Percentiles rank a stretch among this genome's conserved stretches.
These are phyloP conservation scores for Xiphophorus couchianus DNA, from an alignment of 2,113 vertebrate species.

Conservation along the genomic window DNA sequence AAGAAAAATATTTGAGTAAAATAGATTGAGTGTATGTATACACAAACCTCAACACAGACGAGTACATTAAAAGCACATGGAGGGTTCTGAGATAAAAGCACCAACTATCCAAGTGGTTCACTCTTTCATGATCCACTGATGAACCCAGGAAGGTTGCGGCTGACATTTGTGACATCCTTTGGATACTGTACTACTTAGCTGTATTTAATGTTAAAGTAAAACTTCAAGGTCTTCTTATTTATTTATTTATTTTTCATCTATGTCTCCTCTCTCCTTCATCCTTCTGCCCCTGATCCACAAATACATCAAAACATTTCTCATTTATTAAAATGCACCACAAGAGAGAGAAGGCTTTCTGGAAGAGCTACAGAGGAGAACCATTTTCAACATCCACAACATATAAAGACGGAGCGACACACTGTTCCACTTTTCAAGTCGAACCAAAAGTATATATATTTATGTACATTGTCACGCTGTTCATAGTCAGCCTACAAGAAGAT, in stretches of 20 bases:
- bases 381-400: neutral
- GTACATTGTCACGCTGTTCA: neutral
- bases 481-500: neutral
- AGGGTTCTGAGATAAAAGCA: neutral
- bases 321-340: neutral
- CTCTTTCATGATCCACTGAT: neutral
- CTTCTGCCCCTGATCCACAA: conserved; percentile 1
- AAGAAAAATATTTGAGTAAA: neutral
- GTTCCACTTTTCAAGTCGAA: neutral
- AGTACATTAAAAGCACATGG: neutral
- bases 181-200: neutral
- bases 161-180: neutral
- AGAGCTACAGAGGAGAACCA: neutral
- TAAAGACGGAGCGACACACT: neutral
- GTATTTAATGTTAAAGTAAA: neutral
- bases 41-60: neutral
- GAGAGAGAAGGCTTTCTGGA: neutral
- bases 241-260: neutral
- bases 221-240: neutral
- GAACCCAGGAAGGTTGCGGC: neutral
- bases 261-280: neutral
- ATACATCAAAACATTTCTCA: neutral
- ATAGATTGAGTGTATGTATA: neutral
- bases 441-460: neutral
- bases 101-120: neutral